Conservation (phyloP, 92 coral and sea anemone genomes). For the Zoanthus solanderi region DNA sequence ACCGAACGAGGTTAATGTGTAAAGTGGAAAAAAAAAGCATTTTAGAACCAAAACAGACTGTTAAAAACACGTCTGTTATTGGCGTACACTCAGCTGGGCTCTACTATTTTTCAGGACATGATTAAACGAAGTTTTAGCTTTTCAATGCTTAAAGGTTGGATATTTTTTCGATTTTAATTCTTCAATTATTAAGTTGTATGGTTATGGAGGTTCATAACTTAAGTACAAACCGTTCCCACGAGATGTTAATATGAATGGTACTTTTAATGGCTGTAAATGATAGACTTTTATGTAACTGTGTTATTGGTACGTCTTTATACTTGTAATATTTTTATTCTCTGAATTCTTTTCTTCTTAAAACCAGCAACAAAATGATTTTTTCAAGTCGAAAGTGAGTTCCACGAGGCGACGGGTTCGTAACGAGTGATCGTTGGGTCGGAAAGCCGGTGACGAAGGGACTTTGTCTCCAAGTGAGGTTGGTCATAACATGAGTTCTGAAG, state of each 20-base stretch:
- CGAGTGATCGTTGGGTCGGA: conserved; percentile 52
- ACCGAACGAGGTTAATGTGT: conserved; percentile 30
- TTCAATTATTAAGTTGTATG: conserved; percentile 95
- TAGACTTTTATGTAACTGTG: conserved; percentile 13
- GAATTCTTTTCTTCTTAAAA: conserved; percentile 8
- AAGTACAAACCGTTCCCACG: conserved; percentile 79
- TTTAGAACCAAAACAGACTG: conserved; percentile 34
- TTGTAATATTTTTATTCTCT: conserved; percentile 9
- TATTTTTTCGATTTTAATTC: conserved; percentile 85
- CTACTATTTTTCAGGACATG: conserved; percentile 26
- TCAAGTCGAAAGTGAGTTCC: conserved; percentile 94
- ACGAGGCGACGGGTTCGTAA: conserved; percentile 56
- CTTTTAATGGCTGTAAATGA: conserved; percentile 12
- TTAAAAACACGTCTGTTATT: conserved; percentile 2
- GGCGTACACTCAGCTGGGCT: conserved; percentile 8
- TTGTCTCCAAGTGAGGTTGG: conserved; percentile 54
- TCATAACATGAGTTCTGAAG: conserved; percentile 90
- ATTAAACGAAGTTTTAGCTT: conserved; percentile 60
- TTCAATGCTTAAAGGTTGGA: conserved; percentile 84
- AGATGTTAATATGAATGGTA: conserved; percentile 64
- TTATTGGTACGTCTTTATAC: conserved; percentile 16
- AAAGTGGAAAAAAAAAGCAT: conserved; percentile 14
- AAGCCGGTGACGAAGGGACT: conserved; percentile 60
- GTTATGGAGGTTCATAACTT: conserved; percentile 92
- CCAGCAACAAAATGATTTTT: conserved; percentile 73